Evolutionary conservation across 2,113 vertebrate genomes (phyloP).

Genomic region (Aptenodytes forsteri): DNA sequence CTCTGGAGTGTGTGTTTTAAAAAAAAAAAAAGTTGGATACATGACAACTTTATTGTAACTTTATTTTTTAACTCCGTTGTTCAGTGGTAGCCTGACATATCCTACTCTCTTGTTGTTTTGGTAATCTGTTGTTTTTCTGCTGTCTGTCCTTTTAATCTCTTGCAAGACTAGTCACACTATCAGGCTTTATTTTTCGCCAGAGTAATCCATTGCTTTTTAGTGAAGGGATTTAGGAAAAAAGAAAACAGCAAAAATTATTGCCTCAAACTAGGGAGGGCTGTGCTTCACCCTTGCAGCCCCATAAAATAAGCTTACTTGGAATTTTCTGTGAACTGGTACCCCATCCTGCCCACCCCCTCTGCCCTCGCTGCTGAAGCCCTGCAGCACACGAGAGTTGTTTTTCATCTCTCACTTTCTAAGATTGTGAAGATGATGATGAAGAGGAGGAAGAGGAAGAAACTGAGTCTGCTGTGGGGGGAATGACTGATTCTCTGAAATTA

Average conservation of each 20-base stretch:
- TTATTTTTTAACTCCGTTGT: neutral
- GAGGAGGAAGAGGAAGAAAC: conserved; percentile 55
- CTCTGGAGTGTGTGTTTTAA: neutral
- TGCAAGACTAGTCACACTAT: neutral
- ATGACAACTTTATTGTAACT: neutral
- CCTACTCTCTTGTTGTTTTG: neutral
- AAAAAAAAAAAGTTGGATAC: neutral
- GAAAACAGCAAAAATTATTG: neutral
- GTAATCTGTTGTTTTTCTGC: neutral
- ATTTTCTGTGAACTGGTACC: neutral
- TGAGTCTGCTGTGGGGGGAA: neutral
- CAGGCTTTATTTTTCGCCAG: neutral
- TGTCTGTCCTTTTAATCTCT: conserved; percentile 11
- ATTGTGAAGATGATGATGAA: conserved; percentile 59
- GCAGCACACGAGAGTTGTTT: neutral
- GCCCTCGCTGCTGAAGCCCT: neutral
- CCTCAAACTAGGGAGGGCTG: neutral
- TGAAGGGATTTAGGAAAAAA: neutral
- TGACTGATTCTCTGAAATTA: neutral
- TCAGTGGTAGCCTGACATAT: neutral
- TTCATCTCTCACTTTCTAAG: conserved; percentile 6
- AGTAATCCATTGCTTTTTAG: neutral
- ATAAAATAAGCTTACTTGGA: neutral
- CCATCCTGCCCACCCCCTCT: neutral
- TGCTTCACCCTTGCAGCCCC: neutral